These are phyloP conservation scores for Garrulus glandarius DNA, from an alignment of 2,797 vertebrate species.

Conservation along the genomic window DNA sequence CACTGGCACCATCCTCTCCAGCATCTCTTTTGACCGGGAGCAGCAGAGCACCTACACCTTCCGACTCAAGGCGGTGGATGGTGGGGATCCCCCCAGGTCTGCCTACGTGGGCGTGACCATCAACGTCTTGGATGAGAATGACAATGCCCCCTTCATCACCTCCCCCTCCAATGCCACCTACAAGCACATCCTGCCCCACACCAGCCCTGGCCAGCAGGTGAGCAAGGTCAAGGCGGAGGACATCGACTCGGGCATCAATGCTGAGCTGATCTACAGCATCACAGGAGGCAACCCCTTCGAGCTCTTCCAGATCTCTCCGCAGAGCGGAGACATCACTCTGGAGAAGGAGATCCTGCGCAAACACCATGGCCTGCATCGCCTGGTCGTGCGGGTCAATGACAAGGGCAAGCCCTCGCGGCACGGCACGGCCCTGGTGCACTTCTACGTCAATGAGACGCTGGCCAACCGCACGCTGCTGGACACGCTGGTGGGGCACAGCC, in stretches of 20 bases:
- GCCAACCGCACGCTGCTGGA: constrained; percentile 90
- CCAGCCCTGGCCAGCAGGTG: constrained; percentile 84
- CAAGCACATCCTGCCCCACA: constrained; percentile 84
- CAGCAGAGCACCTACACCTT: constrained; percentile 97
- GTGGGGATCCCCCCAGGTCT: constrained; percentile 89
- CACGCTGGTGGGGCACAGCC: constrained; percentile 90
- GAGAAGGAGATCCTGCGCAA: constrained; percentile 90
- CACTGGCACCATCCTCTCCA: constrained; percentile 93
- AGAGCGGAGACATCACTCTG: constrained; percentile 88
- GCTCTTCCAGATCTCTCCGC: constrained; percentile 91
- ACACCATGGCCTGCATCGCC: constrained; percentile 91
- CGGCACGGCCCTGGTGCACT: constrained; percentile 91
- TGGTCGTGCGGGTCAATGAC: constrained; percentile 92
- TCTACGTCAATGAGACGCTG: constrained; percentile 93
- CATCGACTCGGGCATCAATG: constrained; percentile 89
- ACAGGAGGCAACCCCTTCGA: constrained; percentile 91
- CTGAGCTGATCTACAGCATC: constrained; percentile 89
- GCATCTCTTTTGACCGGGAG: constrained; percentile 95
- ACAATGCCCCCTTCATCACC: constrained; percentile 94
- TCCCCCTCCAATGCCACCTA: constrained; percentile 94
- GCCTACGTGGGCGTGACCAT: constrained; percentile 96
- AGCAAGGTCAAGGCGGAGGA: constrained; percentile 93
- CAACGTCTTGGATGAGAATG: constrained; percentile 96
- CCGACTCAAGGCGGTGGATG: constrained; percentile 90
- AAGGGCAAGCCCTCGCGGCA: constrained; percentile 90